phyloP scores from a whole-genome alignment of 2,797 vertebrate species.

The Notamacropus eugenii region DNA sequence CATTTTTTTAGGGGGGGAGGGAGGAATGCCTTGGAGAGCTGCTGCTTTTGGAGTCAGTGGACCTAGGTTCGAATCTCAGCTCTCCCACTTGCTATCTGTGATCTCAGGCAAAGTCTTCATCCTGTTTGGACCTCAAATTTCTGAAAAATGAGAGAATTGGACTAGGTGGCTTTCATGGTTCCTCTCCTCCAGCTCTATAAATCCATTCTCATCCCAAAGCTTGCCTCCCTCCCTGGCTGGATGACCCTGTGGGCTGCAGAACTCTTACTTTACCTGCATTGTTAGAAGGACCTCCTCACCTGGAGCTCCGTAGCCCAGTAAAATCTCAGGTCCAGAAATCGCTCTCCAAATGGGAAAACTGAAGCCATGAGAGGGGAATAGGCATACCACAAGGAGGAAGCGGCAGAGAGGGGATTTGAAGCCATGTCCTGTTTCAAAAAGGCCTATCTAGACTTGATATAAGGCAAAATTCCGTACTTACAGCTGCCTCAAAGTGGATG shows the following conservation, averaged over 20 bases:
- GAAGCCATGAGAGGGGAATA: neutral
- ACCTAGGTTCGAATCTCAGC: neutral
- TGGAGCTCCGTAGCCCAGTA: neutral
- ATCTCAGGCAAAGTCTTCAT: neutral
- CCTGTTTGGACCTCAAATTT: neutral
- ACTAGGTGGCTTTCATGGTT: neutral
- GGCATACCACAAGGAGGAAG: neutral
- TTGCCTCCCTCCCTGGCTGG: neutral
- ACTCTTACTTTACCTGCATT: neutral
- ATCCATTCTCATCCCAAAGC: neutral
- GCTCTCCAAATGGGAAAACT: neutral
- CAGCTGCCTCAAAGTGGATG: neutral
- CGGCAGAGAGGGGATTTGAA: neutral
- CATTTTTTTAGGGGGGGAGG: neutral
- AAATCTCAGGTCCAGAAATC: neutral
- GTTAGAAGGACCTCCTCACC: neutral
- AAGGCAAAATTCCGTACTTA: neutral
- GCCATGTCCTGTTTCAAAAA: neutral
- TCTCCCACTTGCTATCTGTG: neutral
- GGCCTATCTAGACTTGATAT: neutral
- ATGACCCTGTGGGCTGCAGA: neutral
- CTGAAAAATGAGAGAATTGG: neutral
- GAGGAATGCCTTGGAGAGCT: neutral
- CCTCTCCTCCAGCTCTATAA: neutral
- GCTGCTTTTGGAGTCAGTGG: neutral